Percentiles rank a stretch among this genome's conserved stretches.
These are phyloP conservation scores for Agelas oroides DNA, from an alignment of 37 sponge, comb jelly and placozoan species.

Conservation along the genomic window DNA sequence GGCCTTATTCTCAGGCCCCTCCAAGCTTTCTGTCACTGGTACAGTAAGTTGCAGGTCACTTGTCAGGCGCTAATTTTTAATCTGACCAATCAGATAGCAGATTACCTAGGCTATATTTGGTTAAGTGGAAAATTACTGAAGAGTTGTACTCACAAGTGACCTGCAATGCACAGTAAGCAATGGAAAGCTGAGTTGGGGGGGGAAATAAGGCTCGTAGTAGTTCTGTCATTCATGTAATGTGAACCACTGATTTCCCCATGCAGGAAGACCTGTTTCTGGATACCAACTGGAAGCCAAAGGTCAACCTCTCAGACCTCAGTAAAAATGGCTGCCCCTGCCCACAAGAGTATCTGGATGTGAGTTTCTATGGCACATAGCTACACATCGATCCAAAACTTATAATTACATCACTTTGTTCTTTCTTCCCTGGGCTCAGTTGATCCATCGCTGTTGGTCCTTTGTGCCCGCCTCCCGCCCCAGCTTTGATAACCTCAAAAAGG, in stretches of 20 bases:
- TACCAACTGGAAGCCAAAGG: slow-evolving; percentile 44
- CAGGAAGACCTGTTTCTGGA: slow-evolving; percentile 53
- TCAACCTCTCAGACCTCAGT: slow-evolving; percentile 39
- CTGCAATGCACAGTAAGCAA: too few species aligned
- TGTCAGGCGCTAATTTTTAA: too few species aligned
- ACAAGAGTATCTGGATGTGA: slow-evolving; percentile 68
- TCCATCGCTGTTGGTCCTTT: slow-evolving; percentile 70
- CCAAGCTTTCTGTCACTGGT: too few species aligned
- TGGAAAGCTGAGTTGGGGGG: too few species aligned
- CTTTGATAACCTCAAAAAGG: slow-evolving; percentile 81
- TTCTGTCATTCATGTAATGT: too few species aligned
- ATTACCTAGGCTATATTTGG: too few species aligned
- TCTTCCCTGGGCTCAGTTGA: slow-evolving; percentile 54
- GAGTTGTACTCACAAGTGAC: too few species aligned
- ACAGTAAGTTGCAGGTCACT: too few species aligned
- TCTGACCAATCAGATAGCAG: too few species aligned
- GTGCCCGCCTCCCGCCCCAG: slow-evolving; percentile 60
- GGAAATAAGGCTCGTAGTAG: too few species aligned
- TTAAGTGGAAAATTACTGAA: too few species aligned
- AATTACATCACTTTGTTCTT: background rate
- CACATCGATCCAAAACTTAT: background rate
- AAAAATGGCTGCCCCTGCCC: slow-evolving; percentile 67
- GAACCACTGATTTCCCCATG: background rate
- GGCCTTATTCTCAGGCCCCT: too few species aligned
- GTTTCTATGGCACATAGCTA: background rate